Percentiles rank a stretch among this genome's conserved stretches.
Conservation (phyloP, 2,113 vertebrate species). For the Loxodonta africana region DNA sequence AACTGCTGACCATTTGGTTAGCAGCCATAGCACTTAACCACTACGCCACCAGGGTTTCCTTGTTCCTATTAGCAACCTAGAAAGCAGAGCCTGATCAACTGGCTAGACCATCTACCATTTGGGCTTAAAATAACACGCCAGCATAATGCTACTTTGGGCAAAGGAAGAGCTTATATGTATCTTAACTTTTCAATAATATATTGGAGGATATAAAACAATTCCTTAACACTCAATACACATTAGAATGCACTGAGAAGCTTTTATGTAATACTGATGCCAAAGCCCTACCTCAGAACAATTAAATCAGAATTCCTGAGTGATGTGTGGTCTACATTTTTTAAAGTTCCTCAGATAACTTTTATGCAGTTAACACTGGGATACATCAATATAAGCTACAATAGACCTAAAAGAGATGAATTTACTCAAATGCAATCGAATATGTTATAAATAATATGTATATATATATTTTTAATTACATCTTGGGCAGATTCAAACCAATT, state of each 20-base stretch:
- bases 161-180: background rate
- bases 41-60: too few relatives aligned
- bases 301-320: background rate
- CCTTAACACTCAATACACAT: background rate
- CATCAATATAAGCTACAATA: background rate
- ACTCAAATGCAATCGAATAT: background rate
- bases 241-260: background rate
- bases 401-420: background rate
- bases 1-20: too few relatives aligned
- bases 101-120: fast-evolving
- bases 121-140: background rate
- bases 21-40: too few relatives aligned
- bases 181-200: background rate
- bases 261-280: background rate
- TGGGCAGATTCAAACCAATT: background rate
- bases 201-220: background rate
- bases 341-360: background rate
- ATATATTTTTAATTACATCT: background rate
- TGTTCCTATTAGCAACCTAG: background rate
- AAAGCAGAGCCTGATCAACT: background rate
- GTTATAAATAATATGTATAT: background rate
- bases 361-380: background rate
- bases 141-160: background rate
- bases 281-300: background rate
- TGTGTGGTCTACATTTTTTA: background rate